Evolutionary conservation across 1,140 invertebrate species (phyloP).

Genomic region (Lordiphosa stackelbergi): DNA sequence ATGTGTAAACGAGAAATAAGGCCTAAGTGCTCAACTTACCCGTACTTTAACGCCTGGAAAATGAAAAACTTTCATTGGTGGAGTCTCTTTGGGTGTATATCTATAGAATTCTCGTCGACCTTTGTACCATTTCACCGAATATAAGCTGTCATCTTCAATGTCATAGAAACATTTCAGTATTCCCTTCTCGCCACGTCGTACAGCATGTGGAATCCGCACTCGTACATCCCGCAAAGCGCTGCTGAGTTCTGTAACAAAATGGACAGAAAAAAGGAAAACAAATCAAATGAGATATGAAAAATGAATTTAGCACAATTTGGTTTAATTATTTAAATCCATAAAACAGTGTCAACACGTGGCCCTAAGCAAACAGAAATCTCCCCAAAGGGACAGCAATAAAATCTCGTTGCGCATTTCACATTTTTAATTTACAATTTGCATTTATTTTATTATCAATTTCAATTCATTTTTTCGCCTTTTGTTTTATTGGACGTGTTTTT

Average conservation of each 20-base stretch:
- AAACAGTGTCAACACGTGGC: constrained; percentile 35
- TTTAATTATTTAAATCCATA: constrained; percentile 48
- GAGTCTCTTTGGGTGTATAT: constrained; percentile 85
- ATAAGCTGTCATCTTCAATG: constrained; percentile 85
- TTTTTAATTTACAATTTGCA: constrained; percentile 58
- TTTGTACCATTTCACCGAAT: constrained; percentile 91
- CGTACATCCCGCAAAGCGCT: constrained; percentile 80
- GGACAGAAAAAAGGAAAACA: constrained; percentile 2
- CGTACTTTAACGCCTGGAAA: constrained; percentile 86
- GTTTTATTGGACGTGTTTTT: constrained; percentile 25
- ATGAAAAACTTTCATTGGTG: constrained; percentile 85
- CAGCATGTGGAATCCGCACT: constrained; percentile 83
- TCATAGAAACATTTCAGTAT: constrained; percentile 87
- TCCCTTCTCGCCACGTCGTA: constrained; percentile 81
- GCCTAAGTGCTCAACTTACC: constrained; percentile 78
- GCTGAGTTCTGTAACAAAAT: constrained; percentile 32
- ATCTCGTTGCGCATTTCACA: constrained; percentile 31
- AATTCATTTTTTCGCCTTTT: constrained; percentile 20
- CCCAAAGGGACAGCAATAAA: constrained; percentile 29
- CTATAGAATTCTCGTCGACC: constrained; percentile 88
- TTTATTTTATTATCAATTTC: constrained; percentile 69
- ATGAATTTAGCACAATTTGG: constrained; percentile 17
- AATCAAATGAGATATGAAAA: constrained; percentile 17
- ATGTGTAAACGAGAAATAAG: no score
- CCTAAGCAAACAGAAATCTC: constrained; percentile 41